Evolutionary conservation across 1,140 invertebrate species (phyloP), one percentile per base, ranked within the genome.

Genomic region (Heterodera schachtii): DNA sequence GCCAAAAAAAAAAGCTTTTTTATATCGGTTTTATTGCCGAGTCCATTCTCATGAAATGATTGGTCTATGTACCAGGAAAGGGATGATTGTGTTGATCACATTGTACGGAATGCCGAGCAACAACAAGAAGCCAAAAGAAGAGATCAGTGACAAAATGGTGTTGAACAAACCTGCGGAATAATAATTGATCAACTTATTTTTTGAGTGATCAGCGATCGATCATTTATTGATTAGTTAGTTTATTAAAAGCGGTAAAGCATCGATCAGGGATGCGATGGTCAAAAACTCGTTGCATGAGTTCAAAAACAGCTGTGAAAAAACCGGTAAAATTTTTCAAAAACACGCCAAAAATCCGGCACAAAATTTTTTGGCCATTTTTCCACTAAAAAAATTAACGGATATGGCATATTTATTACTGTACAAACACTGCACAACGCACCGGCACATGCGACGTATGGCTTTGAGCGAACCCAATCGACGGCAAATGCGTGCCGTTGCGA

Each of bases 71-170:
- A 87, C 85, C 31, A 90, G 60, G 77, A 90, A 90, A n/a, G 89
- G 89, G 64, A 90, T 90, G 47, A 90, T 90, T 64, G 89, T 89
- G 69, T 87, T 90, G 67, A 90, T 87, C 16, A 90, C 89, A 78
- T 90, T 90, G 80, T 90, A 90, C 21, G 84, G 86, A 16, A 90
- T 80, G 60, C 89, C 89, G 13, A 90, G 31, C 7, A 87, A 47
- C 31, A 90, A 69, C 81, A 90, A 82, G n/a, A 90, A 78, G 11
- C 89, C 89, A 81, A 90, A 90, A 16, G 87, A 80, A 41, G 88
- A 87, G n/a, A 79, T 49, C 21, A 90, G 81, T 16, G 89, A 75
- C 52, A 90, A 44, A n/a, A 90, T 70, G 11, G 89, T 89, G 21
- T 84, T 88, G 67, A 89, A 81, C 49, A 89, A 74, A 21, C 90